Evolutionary conservation across 2,113 vertebrate species (phyloP).

Genomic region (Pristiophorus japonicus): DNA sequence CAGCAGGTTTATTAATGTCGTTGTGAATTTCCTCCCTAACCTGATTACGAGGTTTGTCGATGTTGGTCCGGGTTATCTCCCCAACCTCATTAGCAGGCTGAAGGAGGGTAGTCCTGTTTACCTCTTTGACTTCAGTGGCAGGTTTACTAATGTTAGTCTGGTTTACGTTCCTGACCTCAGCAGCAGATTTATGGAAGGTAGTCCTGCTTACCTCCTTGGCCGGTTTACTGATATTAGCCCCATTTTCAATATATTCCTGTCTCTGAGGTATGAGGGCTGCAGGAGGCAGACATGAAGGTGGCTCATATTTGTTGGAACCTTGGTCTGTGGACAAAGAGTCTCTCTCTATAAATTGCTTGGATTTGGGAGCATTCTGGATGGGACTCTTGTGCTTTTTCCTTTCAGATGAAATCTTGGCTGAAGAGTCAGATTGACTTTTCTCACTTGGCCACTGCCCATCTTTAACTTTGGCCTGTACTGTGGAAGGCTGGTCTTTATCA

Average conservation of each 20-base stretch:
- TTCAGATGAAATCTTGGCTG: slow-evolving; percentile 43
- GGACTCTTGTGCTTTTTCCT: slow-evolving; percentile 53
- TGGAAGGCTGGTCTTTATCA: slow-evolving; percentile 56
- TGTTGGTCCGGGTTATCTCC: background rate
- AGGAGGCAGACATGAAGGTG: background rate
- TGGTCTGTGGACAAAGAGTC: background rate
- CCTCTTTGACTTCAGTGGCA: background rate
- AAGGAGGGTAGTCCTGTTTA: background rate
- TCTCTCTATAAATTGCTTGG: background rate
- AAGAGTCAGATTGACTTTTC: slow-evolving; percentile 49
- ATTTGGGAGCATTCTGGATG: slow-evolving; percentile 45
- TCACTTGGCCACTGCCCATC: slow-evolving; percentile 47
- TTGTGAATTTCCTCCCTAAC: background rate
- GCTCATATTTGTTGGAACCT: background rate
- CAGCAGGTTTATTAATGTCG: slow-evolving; percentile 17
- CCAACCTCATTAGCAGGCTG: background rate
- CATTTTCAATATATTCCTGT: background rate
- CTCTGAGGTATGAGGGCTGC: background rate
- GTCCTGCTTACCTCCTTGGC: slow-evolving; percentile 17
- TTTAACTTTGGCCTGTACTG: slow-evolving; percentile 70
- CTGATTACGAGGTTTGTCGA: background rate
- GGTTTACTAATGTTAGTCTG: background rate
- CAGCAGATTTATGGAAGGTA: background rate
- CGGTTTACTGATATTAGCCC: background rate
- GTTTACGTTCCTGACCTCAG: background rate